Base-by-base conservation (phyloP, 2,113 vertebrate species). In the Nymphicus hollandicus region DNA sequence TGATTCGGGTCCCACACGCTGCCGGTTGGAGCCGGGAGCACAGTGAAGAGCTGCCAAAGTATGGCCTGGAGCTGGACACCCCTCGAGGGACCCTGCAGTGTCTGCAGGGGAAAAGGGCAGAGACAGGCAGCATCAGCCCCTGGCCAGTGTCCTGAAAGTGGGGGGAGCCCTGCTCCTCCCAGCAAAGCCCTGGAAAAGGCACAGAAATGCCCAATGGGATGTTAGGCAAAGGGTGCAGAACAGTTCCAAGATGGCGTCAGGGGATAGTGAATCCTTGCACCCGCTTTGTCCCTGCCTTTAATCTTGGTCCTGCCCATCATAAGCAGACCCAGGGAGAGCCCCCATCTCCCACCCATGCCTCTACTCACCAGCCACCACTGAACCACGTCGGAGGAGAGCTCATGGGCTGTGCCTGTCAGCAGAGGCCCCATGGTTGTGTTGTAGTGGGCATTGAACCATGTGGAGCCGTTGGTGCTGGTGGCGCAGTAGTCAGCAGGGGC, bases 281-380 rank as follows among this genome's bases (percentile, higher is more conserved):
- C 9, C 6, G 1, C 11, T 68, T 44, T 33, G 17, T 25, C 18
- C 27, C 19, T 17, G 11, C 20, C 7, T 35, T 19, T 46, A 11
- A 22, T 46, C 65, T 71, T 53, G 31, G 7, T 35, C 39, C 25
- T 65, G 44, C 5, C 50, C 17, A 25, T 55, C 11, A 6, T n/a
- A 35, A 20, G 68, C 39, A 44, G 24, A 15, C 28, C 27, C 4
- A 6, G 14, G 29, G 9, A 79, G 52, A 71, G 9, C 7, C 31
- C 35, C 2, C 0, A 15, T 25, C 7, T 27, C 35, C 25, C 3
- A 1, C 23, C 22, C 12, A 1, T 6, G 13, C 4, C 17, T 27
- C 13, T 37, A 94, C 95, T 99, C 93, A 99, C 98, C 98, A 98
- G 91, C 98, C 98, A 99, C 98, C 98, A 99, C 10, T 27, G 72